Evolutionary conservation across 2,113 vertebrate genomes (phyloP).

Genomic region (Serilophus lunatus): DNA sequence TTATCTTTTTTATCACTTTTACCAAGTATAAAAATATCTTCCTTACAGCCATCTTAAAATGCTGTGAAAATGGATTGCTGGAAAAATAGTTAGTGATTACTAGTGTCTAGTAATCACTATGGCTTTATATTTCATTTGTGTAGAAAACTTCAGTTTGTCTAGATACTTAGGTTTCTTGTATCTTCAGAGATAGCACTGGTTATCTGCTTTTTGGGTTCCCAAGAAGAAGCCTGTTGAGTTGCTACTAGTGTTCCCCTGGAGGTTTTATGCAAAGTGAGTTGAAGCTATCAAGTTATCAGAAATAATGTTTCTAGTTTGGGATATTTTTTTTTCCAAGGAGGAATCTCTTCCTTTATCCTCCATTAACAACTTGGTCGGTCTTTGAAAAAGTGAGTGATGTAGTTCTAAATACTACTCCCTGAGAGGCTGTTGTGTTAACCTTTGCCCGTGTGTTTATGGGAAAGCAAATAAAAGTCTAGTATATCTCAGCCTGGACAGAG

Average conservation of each 20-base stretch:
- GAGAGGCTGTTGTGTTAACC: background rate
- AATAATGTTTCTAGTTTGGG: background rate
- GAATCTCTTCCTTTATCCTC: background rate
- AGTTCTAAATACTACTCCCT: rapidly evolving
- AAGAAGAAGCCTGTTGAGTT: background rate
- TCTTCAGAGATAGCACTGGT: background rate
- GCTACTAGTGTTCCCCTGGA: background rate
- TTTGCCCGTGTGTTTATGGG: background rate
- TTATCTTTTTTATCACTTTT: background rate
- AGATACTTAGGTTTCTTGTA: background rate
- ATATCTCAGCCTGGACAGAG: background rate
- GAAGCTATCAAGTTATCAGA: background rate
- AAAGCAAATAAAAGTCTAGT: background rate
- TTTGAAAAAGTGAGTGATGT: background rate
- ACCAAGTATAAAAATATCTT: background rate
- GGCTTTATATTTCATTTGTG: background rate
- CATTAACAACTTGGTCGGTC: background rate
- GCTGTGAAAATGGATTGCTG: background rate
- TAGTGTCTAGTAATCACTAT: background rate
- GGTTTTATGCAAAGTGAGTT: background rate
- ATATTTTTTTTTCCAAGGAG: background rate
- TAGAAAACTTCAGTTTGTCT: background rate
- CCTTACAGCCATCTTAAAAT: background rate
- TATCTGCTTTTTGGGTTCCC: background rate
- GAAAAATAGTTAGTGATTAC: background rate